Evolutionary conservation across 2,797 vertebrate species (phyloP), one percentile per base, ranked within the genome.

Genomic region (Picus viridis): DNA sequence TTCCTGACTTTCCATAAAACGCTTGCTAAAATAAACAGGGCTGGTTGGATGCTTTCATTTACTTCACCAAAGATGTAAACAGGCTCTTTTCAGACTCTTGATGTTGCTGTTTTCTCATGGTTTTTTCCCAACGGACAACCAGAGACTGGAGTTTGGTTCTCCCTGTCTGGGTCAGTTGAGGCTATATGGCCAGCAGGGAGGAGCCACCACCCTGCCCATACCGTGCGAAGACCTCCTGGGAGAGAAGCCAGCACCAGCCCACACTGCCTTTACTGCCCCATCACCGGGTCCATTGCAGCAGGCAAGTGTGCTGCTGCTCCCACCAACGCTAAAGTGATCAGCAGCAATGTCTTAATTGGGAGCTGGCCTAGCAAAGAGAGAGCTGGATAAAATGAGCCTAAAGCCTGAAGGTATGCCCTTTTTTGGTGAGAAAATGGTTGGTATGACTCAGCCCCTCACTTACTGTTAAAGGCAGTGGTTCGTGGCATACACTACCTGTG

Each of bases 251-350:
- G 18, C 4, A 0, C 63, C 86, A 62, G 64, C 24, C 68, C 2
- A 0, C 0, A 0, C 16, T 72, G 67, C 69, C 58, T 24, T 12
- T 1, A 0, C 45, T 58, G 56, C 58, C n/a, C 26, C 69, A 43
- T 30, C 0, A 0, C 59, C 53, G 3, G 2, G 32, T 19, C 59
- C 39, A 8, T 4, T 2, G 0, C 32, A 2, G 75, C 30, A 58
- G 32, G 15, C 0, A 0, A 15, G 13, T 13, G 29, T 16, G 20
- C 54, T 84, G 68, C 81, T 72, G 89, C 57, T 90, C 82, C 67
- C 12, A 3, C 14, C 3, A 1, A 7, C 0, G 7, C 43, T 39
- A 34, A 16, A 30, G 16, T 11, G 7, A 79, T 7, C 62, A 32
- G 7, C 10, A 2, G n/a, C 54, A 51, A 14, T 30, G 22, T 12